Base-by-base conservation (phyloP, 2,888 invertebrate genomes). In the Dasysyrphus albostriatus region DNA sequence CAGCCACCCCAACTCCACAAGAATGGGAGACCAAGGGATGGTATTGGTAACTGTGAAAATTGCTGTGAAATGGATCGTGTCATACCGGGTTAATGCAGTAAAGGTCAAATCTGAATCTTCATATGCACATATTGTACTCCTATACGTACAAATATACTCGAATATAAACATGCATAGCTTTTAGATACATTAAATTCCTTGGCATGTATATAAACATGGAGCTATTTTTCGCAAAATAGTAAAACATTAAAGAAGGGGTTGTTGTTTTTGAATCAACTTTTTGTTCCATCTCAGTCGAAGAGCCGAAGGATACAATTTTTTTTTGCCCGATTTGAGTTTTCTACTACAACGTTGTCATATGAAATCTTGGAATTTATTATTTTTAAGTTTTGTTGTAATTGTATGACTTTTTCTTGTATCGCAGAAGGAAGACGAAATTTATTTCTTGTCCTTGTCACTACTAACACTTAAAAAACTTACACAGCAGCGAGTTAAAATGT, bases 41-140 rank as follows among this genome's bases (percentile, higher is more conserved):
- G 44, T 24, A 24, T 24, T 24, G 24, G 24, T 24, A 39, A 77
- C 29, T 75, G 79, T 65, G 63, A 82, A 78, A 82, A 74, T 75
- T 67, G 75, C 70, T 87, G 78, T 83, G 78, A 83, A 83, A 83
- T 87, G 79, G 78, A 83, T 87, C 87, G 78, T 87, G 83, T 87
- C 87, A 75, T 59, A 75, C 78, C 83, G 61, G 78, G 74, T 83
- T 87, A 87, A 78, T 83, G 87, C 87, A 87, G 78, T 75, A 79
- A 83, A 87, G 87, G 87, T 83, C 87, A 79, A 87, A 87, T 54
- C 75, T 81, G 42, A 67, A 63, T 59, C 69, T 42, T 39, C 19
- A 7, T 69, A n/a, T n/a, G n/a, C n/a, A 39, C 49, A 51, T 47
- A 44, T 6, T n/a, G n/a, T 44, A 47, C 34, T 9, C 1, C 3